Evolutionary conservation across 2,888 invertebrate genomes (phyloP).

Genomic region (Caenorhabditis sp.): DNA sequence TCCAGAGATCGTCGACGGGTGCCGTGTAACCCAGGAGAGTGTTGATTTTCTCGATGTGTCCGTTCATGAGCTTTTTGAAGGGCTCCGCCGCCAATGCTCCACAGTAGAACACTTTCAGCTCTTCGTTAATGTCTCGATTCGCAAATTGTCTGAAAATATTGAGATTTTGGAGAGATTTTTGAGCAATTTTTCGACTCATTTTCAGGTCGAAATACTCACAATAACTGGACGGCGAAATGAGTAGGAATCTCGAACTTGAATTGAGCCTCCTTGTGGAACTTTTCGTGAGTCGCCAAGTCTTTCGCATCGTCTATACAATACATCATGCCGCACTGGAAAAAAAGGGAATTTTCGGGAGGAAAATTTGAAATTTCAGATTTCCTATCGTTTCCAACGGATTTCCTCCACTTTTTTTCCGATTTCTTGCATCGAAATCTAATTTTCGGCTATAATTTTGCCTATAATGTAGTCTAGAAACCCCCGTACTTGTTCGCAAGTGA

Average conservation of each 20-base stretch:
- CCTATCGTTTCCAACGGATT: no score
- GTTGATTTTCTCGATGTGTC: constrained; percentile 41
- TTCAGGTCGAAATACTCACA: constrained; percentile 9
- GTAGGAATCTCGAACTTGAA: constrained; percentile 23
- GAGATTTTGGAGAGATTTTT: neutral
- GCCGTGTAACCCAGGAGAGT: constrained; percentile 29
- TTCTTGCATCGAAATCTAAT: neutral
- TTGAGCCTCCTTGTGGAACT: constrained; percentile 20
- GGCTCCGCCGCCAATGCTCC: neutral
- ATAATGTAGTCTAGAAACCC: neutral
- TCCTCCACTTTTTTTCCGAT: no score
- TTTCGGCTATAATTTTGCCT: neutral
- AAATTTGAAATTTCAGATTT: neutral
- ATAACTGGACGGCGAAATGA: neutral
- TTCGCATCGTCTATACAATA: constrained; percentile 46
- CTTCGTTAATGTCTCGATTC: neutral
- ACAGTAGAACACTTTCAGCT: constrained; percentile 24
- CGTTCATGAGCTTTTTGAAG: constrained; percentile 24
- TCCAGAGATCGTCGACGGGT: constrained; percentile 28
- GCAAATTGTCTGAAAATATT: constrained; percentile 19
- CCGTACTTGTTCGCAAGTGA: constrained; percentile 40
- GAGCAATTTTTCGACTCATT: neutral
- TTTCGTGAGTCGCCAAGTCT: constrained; percentile 36
- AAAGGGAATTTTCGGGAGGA: neutral
- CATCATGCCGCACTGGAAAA: constrained; percentile 54